Conservation (phyloP, 2,888 invertebrate species). For the Phanerotoma sp. region DNA sequence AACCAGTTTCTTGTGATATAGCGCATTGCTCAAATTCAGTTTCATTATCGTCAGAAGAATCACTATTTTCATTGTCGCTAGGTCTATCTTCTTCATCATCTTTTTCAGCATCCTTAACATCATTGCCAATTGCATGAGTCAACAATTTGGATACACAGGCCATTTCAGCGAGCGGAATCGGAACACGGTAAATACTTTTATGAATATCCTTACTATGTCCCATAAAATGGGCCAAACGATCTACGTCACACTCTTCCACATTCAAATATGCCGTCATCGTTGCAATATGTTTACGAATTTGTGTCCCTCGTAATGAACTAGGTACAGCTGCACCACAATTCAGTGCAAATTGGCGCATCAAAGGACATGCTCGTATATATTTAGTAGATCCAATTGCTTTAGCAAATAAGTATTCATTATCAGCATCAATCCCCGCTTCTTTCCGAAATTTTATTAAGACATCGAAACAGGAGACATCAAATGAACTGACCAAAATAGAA, state of each 20-base stretch:
- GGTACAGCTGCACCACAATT: conserved; percentile 23
- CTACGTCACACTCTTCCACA: conserved; percentile 1
- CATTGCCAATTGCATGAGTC: conserved; percentile 20
- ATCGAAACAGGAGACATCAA: not conserved
- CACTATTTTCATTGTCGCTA: too few relatives aligned
- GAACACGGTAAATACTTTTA: conserved; percentile 9
- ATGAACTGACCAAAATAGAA: conserved; percentile 12
- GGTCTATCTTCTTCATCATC: too few relatives aligned
- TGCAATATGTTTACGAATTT: conserved; percentile 18
- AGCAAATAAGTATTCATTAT: conserved; percentile 24
- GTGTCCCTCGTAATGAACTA: conserved; percentile 13
- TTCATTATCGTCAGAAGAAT: too few relatives aligned
- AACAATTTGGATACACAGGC: conserved; percentile 11
- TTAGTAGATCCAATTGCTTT: conserved; percentile 11
- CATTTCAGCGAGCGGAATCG: conserved; percentile 7
- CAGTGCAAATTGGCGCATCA: conserved; percentile 12
- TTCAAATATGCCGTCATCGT: conserved; percentile 2
- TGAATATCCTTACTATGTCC: conserved; percentile 16
- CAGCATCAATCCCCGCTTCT: not conserved
- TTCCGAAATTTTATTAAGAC: conserved; percentile 10
- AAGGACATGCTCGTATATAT: conserved; percentile 12
- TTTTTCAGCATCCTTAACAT: conserved; percentile 36
- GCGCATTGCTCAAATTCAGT: too few relatives aligned
- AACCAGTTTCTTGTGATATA: too few relatives aligned
- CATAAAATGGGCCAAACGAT: conserved; percentile 19